Conservation (phyloP, 2,113 vertebrate species). For the Protomyctophum bolini region DNA sequence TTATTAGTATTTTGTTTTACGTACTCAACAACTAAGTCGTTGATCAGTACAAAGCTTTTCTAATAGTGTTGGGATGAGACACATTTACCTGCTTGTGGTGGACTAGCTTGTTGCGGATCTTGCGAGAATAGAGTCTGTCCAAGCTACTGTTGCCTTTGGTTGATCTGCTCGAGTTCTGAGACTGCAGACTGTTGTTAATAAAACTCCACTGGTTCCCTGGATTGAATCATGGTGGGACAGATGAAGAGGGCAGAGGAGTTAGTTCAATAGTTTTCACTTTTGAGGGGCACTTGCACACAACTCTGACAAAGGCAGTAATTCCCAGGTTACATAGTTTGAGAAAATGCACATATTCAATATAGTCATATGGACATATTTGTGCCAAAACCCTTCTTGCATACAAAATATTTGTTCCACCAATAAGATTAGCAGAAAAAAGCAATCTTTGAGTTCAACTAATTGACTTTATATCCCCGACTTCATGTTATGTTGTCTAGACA, state of each 20-base stretch:
- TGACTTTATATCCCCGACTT: no score
- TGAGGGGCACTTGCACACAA: not conserved
- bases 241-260: not conserved
- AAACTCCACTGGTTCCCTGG: conserved; percentile 98
- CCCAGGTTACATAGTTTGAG: not conserved
- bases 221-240: conserved; percentile 10
- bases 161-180: conserved; percentile 88
- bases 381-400: no score
- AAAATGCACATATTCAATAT: no score
- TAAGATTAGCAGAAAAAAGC: no score
- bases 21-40: no score
- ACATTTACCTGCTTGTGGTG: conserved; percentile 98
- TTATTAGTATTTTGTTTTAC: no score
- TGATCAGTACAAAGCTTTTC: no score
- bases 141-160: conserved; percentile 96
- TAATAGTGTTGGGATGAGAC: conserved; percentile 29
- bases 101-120: conserved; percentile 98
- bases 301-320: not conserved
- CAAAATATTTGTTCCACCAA: no score
- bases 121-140: conserved; percentile 94
- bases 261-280: not conserved
- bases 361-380: no score
- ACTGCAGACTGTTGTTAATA: conserved; percentile 97
- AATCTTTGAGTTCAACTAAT: no score
- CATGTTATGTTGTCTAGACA: no score